phyloP scores from a whole-genome alignment of 2,113 vertebrate species.

The Delphinapterus leucas region DNA sequence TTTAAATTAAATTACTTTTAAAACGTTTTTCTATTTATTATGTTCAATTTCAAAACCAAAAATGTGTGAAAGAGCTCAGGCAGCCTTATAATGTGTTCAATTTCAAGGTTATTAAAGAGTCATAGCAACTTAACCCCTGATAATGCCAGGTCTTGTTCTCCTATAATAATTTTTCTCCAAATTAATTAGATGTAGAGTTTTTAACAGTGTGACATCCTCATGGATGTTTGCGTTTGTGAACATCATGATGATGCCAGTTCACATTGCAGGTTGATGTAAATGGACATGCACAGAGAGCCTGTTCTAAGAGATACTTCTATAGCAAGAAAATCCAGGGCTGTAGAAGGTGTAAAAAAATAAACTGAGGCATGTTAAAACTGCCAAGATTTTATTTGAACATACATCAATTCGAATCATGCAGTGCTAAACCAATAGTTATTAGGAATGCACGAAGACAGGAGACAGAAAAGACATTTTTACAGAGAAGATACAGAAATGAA shows the following conservation, averaged over 20 bases:
- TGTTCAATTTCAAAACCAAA: neutral
- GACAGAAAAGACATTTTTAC: neutral
- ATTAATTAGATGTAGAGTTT: neutral
- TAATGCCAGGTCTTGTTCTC: neutral
- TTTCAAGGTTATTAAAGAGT: neutral
- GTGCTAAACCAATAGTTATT: neutral
- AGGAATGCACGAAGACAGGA: neutral
- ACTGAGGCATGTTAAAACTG: neutral
- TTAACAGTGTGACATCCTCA: neutral
- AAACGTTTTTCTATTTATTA: neutral
- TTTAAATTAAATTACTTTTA: neutral
- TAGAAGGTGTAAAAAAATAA: neutral
- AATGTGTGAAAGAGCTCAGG: neutral
- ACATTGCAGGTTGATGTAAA: neutral
- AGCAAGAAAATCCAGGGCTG: neutral
- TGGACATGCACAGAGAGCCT: neutral
- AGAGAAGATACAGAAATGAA: neutral
- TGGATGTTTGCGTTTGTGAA: neutral
- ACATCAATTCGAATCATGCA: neutral
- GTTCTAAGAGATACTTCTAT: neutral
- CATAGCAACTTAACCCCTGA: neutral
- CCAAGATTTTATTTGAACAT: neutral
- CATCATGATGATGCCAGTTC: neutral
- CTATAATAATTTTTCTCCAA: neutral
- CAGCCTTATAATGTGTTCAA: neutral